A percentile compares a stretch with the other conserved stretches of the same genome.
Conservation (phyloP, 2,888 invertebrate species). For the Hedychridium roseum region DNA sequence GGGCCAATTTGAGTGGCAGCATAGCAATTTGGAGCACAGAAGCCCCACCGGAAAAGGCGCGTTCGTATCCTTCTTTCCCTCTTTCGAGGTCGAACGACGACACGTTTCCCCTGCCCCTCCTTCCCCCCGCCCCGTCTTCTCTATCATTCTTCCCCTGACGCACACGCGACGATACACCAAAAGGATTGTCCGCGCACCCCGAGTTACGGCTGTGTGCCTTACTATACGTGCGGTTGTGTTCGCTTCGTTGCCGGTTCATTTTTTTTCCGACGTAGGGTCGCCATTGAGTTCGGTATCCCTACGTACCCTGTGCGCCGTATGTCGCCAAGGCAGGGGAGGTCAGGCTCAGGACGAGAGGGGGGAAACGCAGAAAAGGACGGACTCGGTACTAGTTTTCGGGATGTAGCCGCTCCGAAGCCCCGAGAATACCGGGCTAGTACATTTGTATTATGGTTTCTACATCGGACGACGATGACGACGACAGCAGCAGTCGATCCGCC, state of each 20-base stretch:
- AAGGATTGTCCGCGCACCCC: conserved; percentile 9
- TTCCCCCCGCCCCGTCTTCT: not conserved
- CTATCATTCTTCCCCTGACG: conserved; percentile 11
- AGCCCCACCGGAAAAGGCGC: conserved; percentile 44
- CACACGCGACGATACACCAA: too few species aligned
- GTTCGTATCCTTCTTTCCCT: not conserved
- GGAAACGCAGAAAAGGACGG: conserved; percentile 5
- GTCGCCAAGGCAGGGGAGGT: conserved; percentile 27
- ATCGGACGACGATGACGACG: conserved; percentile 24
- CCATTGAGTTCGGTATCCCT: conserved; percentile 17
- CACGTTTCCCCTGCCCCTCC: conserved; percentile 1
- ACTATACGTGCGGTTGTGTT: conserved; percentile 5
- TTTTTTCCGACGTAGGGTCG: conserved; percentile 10
- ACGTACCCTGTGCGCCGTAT: conserved; percentile 45
- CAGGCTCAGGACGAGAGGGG: not conserved
- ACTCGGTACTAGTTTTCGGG: conserved; percentile 29
- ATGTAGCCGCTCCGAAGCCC: conserved; percentile 33
- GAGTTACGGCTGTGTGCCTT: not conserved
- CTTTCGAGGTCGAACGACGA: too few species aligned
- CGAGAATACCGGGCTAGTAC: conserved; percentile 24
- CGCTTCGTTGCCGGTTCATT: conserved; percentile 7
- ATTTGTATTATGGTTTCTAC: conserved; percentile 33
- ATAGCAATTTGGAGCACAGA: conserved; percentile 53
- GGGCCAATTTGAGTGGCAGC: conserved; percentile 63
- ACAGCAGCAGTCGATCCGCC: too few species aligned